These are phyloP conservation scores for Heliconius melpomene DNA, from an alignment of 1,140 invertebrate species.

Conservation along the genomic window DNA sequence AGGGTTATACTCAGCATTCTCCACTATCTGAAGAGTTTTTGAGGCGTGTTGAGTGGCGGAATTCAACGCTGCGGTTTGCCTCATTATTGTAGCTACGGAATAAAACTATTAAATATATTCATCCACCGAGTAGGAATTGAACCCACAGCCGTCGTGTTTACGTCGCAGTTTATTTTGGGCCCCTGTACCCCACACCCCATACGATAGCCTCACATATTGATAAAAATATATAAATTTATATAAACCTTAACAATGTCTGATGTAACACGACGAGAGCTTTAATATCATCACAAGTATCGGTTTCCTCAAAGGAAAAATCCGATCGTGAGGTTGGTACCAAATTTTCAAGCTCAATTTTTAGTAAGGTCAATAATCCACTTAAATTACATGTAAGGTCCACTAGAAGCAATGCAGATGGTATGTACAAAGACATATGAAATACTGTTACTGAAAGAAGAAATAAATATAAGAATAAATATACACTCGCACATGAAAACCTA, in stretches of 20 bases:
- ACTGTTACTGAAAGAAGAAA: slow-evolving; percentile 35
- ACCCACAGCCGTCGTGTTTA: too few relatives aligned
- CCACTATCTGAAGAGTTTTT: too few relatives aligned
- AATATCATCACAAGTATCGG: slow-evolving; percentile 41
- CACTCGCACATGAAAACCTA: too few relatives aligned
- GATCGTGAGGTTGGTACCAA: not conserved
- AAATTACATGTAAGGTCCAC: slow-evolving; percentile 45
- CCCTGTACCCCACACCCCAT: too few relatives aligned
- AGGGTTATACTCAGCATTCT: too few relatives aligned
- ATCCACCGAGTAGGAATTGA: too few relatives aligned
- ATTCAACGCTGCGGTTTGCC: too few relatives aligned
- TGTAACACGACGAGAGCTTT: slow-evolving; percentile 45
- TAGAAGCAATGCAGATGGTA: slow-evolving; percentile 48
- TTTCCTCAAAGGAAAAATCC: slow-evolving; percentile 16
- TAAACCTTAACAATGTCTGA: slow-evolving; percentile 50
- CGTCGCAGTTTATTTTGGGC: too few relatives aligned
- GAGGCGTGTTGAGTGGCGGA: too few relatives aligned
- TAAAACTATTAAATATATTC: too few relatives aligned
- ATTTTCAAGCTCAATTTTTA: slow-evolving; percentile 48
- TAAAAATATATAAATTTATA: not conserved
- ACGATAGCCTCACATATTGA: too few relatives aligned
- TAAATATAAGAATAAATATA: not conserved
- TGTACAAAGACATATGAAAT: slow-evolving; percentile 44
- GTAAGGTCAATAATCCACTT: slow-evolving; percentile 42
- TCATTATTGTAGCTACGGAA: too few relatives aligned